Evolutionary conservation across 1,140 invertebrate species (phyloP), one percentile per base, ranked within the genome.

Genomic region (Drosophila lacertosa): DNA sequence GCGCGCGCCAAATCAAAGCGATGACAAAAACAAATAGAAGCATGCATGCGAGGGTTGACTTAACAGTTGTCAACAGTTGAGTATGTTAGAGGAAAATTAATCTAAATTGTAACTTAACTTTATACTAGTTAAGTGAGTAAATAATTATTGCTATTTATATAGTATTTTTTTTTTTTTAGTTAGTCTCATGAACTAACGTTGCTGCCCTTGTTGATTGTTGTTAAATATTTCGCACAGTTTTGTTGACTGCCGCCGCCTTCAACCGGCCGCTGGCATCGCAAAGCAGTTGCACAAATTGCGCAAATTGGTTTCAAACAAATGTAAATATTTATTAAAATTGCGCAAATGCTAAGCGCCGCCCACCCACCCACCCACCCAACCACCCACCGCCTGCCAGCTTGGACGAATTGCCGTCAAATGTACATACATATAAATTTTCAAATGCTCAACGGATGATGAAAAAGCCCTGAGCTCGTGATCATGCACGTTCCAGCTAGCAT

Each of bases 241-340:
- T 32, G 44, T 59, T 24, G 37, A 51, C 55, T 44, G 29, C 11
- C 39, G n/a, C 16, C 33, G 18, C 7, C 59, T 10, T 9, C 5
- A 2, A n/a, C 11, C n/a, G 16, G 15, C 20, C 16, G 20, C 5
- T 50, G 53, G 22, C 53, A 48, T 5, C 60, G 26, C 26, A 58
- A 79, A 82, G 72, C 76, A 73, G 67, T 77, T 86, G 81, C 81
- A 86, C 68, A 86, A 84, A 83, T 84, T 75, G 80, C 80, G 80
- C 76, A 84, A 84, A 84, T 84, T 84, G 76, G 81, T 80, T 77
- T 74, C 73, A 73, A 86, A 86, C 81, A 77, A 84, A 84, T 84
- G 80, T 84, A 84, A 84, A 84, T 84, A 84, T 84, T 84, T 84
- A 84, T 84, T 69, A 84, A 86, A 80, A 84, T 84, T 84, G 80